Conservation (phyloP, 2,888 invertebrate genomes). For the Fragum sueziense region DNA sequence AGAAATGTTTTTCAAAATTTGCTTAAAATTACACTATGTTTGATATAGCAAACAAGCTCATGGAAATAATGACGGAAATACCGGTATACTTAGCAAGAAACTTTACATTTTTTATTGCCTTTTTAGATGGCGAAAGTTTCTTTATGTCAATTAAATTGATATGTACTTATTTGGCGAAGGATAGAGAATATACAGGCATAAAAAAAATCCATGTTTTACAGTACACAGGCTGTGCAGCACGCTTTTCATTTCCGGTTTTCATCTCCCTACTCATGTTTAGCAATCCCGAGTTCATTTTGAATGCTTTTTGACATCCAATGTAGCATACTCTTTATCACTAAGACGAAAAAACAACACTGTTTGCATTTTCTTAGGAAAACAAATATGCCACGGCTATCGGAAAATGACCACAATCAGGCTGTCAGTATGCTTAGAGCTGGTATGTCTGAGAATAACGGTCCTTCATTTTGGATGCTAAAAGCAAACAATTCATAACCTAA, state of each 20-base stretch:
- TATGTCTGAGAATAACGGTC: slow-evolving; percentile 17
- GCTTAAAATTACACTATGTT: too few species aligned
- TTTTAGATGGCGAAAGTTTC: neutral
- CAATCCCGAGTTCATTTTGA: slow-evolving; percentile 1
- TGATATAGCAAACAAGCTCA: too few species aligned
- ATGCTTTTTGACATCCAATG: neutral
- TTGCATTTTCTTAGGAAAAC: slow-evolving; percentile 8
- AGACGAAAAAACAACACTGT: slow-evolving; percentile 12
- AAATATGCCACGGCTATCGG: slow-evolving; percentile 21
- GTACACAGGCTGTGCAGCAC: neutral
- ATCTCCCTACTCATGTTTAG: too few species aligned
- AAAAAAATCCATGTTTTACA: neutral
- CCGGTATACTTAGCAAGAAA: neutral
- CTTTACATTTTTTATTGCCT: neutral
- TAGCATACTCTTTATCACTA: slow-evolving; percentile 20
- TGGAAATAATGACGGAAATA: too few species aligned
- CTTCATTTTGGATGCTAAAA: slow-evolving; percentile 26
- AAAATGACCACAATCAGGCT: slow-evolving; percentile 27
- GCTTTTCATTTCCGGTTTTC: too few species aligned
- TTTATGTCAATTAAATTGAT: neutral
- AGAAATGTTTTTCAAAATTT: too few species aligned
- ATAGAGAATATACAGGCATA: neutral
- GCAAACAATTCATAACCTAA: too few species aligned
- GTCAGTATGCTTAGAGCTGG: slow-evolving; percentile 28
- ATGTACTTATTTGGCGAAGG: too few species aligned